Percentiles rank a stretch among this genome's conserved stretches.
These are phyloP conservation scores for Haliclystus octoradiatus DNA, from an alignment of 30 jellyfish, hydroid and myxozoan genomes.

Conservation along the genomic window DNA sequence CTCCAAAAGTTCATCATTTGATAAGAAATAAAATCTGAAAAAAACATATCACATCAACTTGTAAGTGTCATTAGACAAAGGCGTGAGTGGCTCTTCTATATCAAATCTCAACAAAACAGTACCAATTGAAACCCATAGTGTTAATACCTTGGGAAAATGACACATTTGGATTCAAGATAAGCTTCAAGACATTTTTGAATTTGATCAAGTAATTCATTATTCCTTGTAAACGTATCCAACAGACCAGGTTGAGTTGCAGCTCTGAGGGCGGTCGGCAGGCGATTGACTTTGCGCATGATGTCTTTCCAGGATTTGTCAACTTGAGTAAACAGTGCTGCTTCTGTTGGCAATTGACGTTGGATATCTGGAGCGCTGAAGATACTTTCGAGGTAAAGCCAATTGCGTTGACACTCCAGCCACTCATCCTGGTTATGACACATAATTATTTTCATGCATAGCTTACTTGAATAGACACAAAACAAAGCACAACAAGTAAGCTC, in stretches of 20 bases:
- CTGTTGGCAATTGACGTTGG: constrained; percentile 97
- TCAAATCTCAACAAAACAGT: too few relatives aligned
- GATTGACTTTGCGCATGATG: constrained; percentile 80
- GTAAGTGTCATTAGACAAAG: too few relatives aligned
- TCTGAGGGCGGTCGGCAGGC: constrained; percentile 96
- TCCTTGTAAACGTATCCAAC: constrained; percentile 73
- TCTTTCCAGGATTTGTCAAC: constrained; percentile 99
- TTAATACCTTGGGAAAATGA: constrained; percentile 95
- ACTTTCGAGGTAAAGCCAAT: constrained; percentile 95
- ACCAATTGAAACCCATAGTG: too few relatives aligned
- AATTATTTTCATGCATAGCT: too few relatives aligned
- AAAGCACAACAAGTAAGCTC: too few relatives aligned
- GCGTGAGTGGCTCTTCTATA: too few relatives aligned
- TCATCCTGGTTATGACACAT: constrained; percentile 95
- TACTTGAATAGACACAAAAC: too few relatives aligned
- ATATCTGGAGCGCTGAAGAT: constrained; percentile 99
- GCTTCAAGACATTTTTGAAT: constrained; percentile 98
- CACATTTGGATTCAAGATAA: constrained; percentile 90
- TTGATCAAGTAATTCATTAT: constrained; percentile 85
- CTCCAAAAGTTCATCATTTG: constrained; percentile 95
- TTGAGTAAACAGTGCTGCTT: constrained; percentile 94
- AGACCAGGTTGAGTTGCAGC: constrained; percentile 99
- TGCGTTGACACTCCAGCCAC: constrained; percentile 95
- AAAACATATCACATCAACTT: too few relatives aligned
- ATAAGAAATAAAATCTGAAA: constrained; percentile 76